Evolutionary conservation across 1,140 invertebrate species (phyloP), one percentile per base, ranked within the genome.

Genomic region (Caenorhabditis briggsae): DNA sequence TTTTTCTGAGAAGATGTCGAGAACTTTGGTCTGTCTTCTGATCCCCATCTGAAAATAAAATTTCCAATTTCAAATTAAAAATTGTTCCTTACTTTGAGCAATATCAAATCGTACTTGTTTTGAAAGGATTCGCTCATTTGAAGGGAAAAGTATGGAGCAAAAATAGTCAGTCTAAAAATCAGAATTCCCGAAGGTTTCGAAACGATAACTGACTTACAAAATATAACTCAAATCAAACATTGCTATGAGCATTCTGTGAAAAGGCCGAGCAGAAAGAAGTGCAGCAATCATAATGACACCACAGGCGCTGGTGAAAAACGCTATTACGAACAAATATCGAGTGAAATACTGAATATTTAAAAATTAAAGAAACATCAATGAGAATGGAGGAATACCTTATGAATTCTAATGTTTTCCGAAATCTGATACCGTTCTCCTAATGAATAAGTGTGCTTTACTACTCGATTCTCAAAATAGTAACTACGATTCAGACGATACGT

Each of bases 341-440:
- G 64, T 18, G 64, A 43, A 70, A 70, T 43, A 70, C 64, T 70
- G 33, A 46, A 70, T 9, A 43, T 43, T 43, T 46, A 20, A n/a
- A 9, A 20, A 8, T 46, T 70, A 18, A 3, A 8, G 20, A 61
- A 61, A 25, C 5, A 61, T 33, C 33, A 61, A 20, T 8, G 23
- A 61, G 33, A 43, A 12, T 2, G 23, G 11, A 43, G 16, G 18
- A 33, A 18, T 2, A 46, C 64, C 41, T 70, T 70, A n/a, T 43
- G 18, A 70, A 70, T 16, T 70, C 41, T 14, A 8, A 70, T 70
- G 23, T 70, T 70, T 70, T 70, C 64, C 5, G 64, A 70, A 43
- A 70, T 70, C n/a, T 70, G 64, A 46, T 43, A 70, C 43, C 64
- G 9, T 18, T 43, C 41, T 16, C 64, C 64, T 9, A 70, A 41